phyloP scores from a whole-genome alignment of 2,888 invertebrate species.

The Julus scandinavius region DNA sequence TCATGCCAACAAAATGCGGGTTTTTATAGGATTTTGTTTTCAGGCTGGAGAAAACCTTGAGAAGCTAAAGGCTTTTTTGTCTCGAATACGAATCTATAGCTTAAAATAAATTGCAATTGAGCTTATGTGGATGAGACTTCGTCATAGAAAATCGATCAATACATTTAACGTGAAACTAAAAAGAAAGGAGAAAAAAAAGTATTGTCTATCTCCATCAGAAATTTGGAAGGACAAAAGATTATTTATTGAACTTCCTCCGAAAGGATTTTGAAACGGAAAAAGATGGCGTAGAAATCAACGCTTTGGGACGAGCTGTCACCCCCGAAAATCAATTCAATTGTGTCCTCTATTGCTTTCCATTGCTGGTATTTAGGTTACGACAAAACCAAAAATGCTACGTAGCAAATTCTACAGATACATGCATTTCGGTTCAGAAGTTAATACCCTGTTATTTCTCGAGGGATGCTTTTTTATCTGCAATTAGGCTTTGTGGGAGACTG shows the following conservation, averaged over 20 bases:
- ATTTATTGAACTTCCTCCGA: slow-evolving; percentile 23
- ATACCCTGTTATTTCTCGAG: neutral
- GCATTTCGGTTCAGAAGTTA: neutral
- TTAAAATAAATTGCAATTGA: neutral
- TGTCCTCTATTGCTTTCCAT: neutral
- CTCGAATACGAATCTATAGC: neutral
- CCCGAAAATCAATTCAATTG: neutral
- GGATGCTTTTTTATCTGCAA: neutral
- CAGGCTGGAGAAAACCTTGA: neutral
- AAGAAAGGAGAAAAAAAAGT: neutral
- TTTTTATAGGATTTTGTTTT: neutral
- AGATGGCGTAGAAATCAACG: neutral
- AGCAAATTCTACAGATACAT: neutral
- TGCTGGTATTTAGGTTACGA: neutral
- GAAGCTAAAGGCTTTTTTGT: neutral
- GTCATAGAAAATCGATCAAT: neutral
- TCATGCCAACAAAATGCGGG: neutral
- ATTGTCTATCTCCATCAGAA: neutral
- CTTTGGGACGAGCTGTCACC: slow-evolving; percentile 26
- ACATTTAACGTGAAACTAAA: neutral
- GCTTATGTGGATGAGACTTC: neutral
- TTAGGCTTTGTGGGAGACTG: neutral
- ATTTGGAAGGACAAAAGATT: slow-evolving; percentile 12
- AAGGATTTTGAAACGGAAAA: neutral
- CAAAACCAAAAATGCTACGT: neutral